phyloP scores from a whole-genome alignment of 2,888 invertebrate genomes.

The Ormia ochracea region DNA sequence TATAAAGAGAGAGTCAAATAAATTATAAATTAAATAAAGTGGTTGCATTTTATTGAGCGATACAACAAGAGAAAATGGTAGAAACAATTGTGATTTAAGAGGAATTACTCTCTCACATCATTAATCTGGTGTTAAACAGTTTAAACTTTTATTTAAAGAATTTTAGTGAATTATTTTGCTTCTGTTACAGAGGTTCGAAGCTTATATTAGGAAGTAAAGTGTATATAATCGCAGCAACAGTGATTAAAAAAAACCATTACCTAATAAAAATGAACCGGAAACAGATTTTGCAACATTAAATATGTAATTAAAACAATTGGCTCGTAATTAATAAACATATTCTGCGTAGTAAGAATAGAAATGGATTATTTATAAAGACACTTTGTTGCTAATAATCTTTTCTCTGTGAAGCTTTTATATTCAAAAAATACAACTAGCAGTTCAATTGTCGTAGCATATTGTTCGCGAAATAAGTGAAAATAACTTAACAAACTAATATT shows the following conservation, averaged over 20 bases:
- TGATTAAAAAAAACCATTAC: not conserved
- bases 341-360: not conserved
- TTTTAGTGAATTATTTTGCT: slow-evolving; percentile 45
- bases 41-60: not conserved
- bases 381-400: no score
- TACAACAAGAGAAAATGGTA: slow-evolving; percentile 12
- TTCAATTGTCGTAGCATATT: no score
- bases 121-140: not conserved
- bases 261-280: slow-evolving; percentile 17
- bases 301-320: not conserved
- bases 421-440: no score
- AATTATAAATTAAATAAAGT: not conserved
- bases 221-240: not conserved
- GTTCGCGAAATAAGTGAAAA: no score
- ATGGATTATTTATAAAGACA: no score
- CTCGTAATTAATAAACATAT: not conserved
- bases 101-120: not conserved
- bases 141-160: not conserved
- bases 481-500: no score
- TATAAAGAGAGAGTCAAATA: slow-evolving; percentile 11
- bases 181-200: slow-evolving; percentile 34
- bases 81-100: not conserved
- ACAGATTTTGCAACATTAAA: not conserved
- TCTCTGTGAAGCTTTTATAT: no score
- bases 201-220: not conserved